phyloP scores from a whole-genome alignment of 2,888 invertebrate genomes.

The Platypus cylindrus region DNA sequence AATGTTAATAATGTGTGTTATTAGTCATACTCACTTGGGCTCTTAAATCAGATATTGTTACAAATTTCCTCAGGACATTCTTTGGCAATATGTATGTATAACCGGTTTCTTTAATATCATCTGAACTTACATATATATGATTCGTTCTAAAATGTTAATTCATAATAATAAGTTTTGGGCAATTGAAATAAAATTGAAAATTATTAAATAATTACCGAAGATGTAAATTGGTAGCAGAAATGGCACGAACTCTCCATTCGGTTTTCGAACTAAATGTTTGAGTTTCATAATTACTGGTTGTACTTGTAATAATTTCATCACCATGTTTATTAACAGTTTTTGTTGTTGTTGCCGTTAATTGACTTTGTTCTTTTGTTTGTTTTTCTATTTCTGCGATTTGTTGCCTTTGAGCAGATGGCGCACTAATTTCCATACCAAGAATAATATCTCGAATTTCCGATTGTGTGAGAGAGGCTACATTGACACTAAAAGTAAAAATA shows the following conservation, averaged over 20 bases:
- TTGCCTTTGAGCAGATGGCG: conserved; percentile 96
- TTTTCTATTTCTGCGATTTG: conserved; percentile 99
- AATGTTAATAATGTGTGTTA: no score
- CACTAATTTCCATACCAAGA: conserved; percentile 98
- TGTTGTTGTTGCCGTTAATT: conserved; percentile 96
- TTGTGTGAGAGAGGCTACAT: conserved; percentile 96
- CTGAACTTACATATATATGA: conserved; percentile 98
- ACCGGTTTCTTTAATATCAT: conserved; percentile 98
- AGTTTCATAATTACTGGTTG: conserved; percentile 97
- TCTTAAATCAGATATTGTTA: conserved; percentile 93
- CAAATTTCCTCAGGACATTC: conserved; percentile 97
- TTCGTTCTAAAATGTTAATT: conserved; percentile 57
- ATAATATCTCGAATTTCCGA: conserved; percentile 99
- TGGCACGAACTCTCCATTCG: conserved; percentile 97
- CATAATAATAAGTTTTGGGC: background rate
- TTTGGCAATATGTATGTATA: conserved; percentile 91
- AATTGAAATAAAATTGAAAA: background rate
- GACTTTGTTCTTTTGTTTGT: conserved; percentile 97
- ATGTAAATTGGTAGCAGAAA: conserved; percentile 95
- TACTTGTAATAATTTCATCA: conserved; percentile 97
- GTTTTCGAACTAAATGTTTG: conserved; percentile 97
- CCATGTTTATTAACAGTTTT: conserved; percentile 64
- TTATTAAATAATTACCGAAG: no score
- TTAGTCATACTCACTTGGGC: conserved; percentile 60
- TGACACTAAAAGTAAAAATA: conserved; percentile 51